Base-by-base conservation (phyloP, 2,113 vertebrate species). In the Brachionichthys hirsutus region DNA sequence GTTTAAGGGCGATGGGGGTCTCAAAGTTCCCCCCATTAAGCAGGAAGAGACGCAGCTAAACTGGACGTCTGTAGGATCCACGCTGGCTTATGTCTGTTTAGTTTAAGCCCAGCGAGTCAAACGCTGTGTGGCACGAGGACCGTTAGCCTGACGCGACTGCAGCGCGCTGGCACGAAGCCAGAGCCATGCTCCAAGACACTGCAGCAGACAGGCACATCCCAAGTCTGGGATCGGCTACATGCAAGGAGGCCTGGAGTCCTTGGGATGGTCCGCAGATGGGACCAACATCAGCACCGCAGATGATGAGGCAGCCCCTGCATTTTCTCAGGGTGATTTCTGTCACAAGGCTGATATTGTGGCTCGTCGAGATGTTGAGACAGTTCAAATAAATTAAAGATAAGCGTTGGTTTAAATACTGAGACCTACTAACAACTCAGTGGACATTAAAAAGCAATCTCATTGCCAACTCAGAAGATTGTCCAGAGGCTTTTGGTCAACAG, bases 171-270 rank as follows among this genome's bases (percentile, higher is more conserved):
- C 53, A 41, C 12, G 45, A 71, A 82, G 66, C 73, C 75, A 80
- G 75, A 73, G 81, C 75, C 79, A 59, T 51, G 69, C 59, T 67
- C 45, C 61, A 82, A 88, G 84, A 88, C 84, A 80, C 80, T 67
- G 75, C 20, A 77, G 62, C 72, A 42, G 80, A 41, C 62, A 61
- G 80, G 70, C 83, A 73, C 64, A 18, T 82, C 67, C 67, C 73
- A 65, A 52, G 35, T 18, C 5, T 3, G 56, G 77, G 59, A 61
- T 56, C 16, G 54, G 54, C 75, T 73, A 9, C 36, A 63, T 78
- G 78, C 75, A 67, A 67, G 38, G 65, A 74, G 76, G 81, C 70
- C 35, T 24, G 4, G 53, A 84, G 66, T 78, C 67, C 73, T 68
- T 72, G 62, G 43, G 68, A 83, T 48, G 45, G 55, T 69, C 59